Evolutionary conservation across 1,140 invertebrate genomes (phyloP), one percentile per base, ranked within the genome.

Genomic region (Drosophila setifemur): DNA sequence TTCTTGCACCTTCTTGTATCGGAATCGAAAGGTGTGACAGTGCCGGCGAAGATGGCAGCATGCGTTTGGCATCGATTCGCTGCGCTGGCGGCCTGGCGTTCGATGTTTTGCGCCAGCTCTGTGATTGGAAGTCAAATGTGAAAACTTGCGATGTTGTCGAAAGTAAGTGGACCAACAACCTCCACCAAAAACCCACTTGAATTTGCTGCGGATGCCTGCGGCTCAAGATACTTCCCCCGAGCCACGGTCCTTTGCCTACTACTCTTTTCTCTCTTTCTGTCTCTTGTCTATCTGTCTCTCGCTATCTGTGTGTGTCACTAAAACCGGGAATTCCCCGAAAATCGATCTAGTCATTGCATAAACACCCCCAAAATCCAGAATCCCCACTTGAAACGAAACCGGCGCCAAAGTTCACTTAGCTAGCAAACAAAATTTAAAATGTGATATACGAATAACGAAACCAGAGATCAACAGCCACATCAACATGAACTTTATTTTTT

Each of bases 51-150:
- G 95, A 95, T 89, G 96, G 96, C 61, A 94, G 94, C 50, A 96
- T 94, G 85, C 94, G 96, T 89, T 92, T 97, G 91, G 96, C 96
- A 50, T 94, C 95, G 53, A 96, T 98, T 72, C 93, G 95, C 81
- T 98, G 97, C 91, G 96, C 96, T 63, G 95, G 94, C 85, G 96
- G 96, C 91, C 93, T 98, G 89, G 96, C 96, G 87, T 98, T 98
- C 93, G 97, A 98, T 94, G 96, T 98, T 90, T 95, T 96, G 91
- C 93, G 96, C 85, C 97, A 98, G 91, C 97, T 96, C 69, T 98
- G 97, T 92, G 96, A 98, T 92, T 98, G 97, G 96, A 98, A 97
- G 94, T 94, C 95, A 87, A 95, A 97, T 93, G 97, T 98, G 92
- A 96, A 96, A 93, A 97, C 97, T 94, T 98, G 97, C 93, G 95